These are phyloP conservation scores for Portevinia maculata DNA, from an alignment of 2,888 invertebrate species.

Conservation along the genomic window DNA sequence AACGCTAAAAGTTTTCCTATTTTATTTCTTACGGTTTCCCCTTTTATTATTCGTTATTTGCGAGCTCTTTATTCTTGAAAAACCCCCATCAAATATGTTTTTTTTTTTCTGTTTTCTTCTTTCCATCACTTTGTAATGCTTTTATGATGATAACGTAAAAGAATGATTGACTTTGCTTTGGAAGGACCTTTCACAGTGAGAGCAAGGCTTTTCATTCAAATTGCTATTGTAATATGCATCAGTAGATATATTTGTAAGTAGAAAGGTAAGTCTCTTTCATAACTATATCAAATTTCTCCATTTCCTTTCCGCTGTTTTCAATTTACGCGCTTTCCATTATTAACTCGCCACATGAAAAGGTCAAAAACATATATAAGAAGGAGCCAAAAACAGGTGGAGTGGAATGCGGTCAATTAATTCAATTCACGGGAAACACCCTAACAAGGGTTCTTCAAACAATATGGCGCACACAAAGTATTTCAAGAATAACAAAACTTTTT, in stretches of 20 bases:
- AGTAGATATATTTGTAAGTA: too few relatives aligned
- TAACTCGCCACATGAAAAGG: background rate
- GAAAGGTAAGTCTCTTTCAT: background rate
- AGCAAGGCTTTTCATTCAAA: background rate
- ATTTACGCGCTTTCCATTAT: background rate
- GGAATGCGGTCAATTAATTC: constrained; percentile 13
- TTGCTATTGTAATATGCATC: too few relatives aligned
- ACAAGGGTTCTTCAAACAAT: background rate
- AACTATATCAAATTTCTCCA: background rate
- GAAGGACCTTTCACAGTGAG: background rate
- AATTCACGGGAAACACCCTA: constrained; percentile 3
- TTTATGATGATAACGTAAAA: constrained; percentile 1
- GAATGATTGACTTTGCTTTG: background rate
- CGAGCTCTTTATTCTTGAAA: too few relatives aligned
- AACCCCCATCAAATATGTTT: too few relatives aligned
- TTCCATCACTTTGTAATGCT: background rate
- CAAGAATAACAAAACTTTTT: background rate
- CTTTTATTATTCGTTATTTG: too few relatives aligned
- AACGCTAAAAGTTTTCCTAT: too few relatives aligned
- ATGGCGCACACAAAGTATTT: background rate
- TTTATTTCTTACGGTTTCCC: too few relatives aligned
- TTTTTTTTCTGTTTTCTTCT: background rate
- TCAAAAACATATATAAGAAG: background rate
- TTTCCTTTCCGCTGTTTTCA: background rate
- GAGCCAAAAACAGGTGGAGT: background rate